Evolutionary conservation across 2,888 invertebrate species (phyloP), one percentile per base, ranked within the genome.

Genomic region (Aproaerema taeniolella): DNA sequence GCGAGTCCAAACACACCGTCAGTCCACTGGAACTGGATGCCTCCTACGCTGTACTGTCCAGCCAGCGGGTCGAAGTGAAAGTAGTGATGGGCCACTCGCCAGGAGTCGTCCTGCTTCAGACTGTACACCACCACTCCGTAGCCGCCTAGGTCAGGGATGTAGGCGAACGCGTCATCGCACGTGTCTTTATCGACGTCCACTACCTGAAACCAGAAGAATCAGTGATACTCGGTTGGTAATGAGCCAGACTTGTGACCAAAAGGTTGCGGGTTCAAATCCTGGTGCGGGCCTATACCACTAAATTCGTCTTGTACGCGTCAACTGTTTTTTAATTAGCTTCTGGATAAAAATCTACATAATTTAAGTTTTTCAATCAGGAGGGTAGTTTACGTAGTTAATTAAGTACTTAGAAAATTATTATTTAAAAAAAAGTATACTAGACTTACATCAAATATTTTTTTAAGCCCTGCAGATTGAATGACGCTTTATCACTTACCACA

Each of bases 21-120:
- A 0, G 92, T 93, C 95, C 94, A 95, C 65, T 95, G 95, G 89
- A 95, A 95, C 63, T 92, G 90, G 13, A 93, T 88, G 3, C 94
- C 94, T 30, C 90, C 92, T 9, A 95, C 90, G 53, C 91, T 92
- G 69, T 92, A 93, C 50, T 93, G 90, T 2, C 95, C 94, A 56
- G 89, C 81, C 13, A 94, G 72, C 0, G 95, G 95, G 63, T 95
- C 95, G 53, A 95, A 94, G 72, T 93, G 90, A 90, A 95, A 95
- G 79, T 89, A 95, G 62, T 94, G 93, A 62, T 95, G 95, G 43
- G 91, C 83, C 17, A 95, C 89, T 29, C 94, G 88, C 92, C 94
- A 95, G 0, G 94, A 93, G 42, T 91, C 90, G 59, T 95, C 88
- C 20, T 91, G 88, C 25, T 90, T 90, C 55, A 91, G 83, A 31